Base-by-base conservation (phyloP, 2,113 vertebrate species). In the Ctenodactylus gundi region DNA sequence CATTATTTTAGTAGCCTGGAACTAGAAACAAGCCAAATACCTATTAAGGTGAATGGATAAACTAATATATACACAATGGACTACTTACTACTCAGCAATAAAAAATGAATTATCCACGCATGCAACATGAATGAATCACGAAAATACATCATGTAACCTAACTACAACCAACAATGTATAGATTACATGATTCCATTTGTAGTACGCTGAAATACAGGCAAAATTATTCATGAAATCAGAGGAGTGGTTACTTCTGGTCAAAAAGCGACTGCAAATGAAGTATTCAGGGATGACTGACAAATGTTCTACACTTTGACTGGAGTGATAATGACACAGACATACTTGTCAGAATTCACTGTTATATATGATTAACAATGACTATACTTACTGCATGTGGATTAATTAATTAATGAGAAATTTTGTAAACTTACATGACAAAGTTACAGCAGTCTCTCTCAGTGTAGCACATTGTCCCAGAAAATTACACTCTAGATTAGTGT, bases 181-280 rank as follows among this genome's bases (percentile, higher is more conserved):
- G 46, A 57, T 46, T 72, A 44, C 0, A 80, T 65, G 20, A 67
- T 51, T 86, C 39, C 29, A 77, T 20, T 93, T 83, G 88, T 25
- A 64, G 18, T 44, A 94, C 62, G 41, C 21, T 55, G 41, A 75
- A 95, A 95, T 75, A 76, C 0, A 75, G 85, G 29, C 44, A 85
- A 94, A 91, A 67, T 23, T 88, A 75, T 44, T 90, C n/a, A 64
- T 6, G 51, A 77, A 91, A 65, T 84, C 20, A 70, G 44, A 86
- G 68, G 11, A 81, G 12, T 87, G 23, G 34, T 60, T 88, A 60
- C 31, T 31, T 85, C n/a, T 73, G 27, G 39, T 70, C 13, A 49
- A 34, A 78, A 29, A 27, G 46, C 88, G 55, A 58, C 2, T 36
- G 7, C 15, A 83, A 65, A 53, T 76, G 17, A 83, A 88, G 55